Evolutionary conservation across 2,888 invertebrate genomes (phyloP), one percentile per base, ranked within the genome.

Genomic region (Oscheius sp.): DNA sequence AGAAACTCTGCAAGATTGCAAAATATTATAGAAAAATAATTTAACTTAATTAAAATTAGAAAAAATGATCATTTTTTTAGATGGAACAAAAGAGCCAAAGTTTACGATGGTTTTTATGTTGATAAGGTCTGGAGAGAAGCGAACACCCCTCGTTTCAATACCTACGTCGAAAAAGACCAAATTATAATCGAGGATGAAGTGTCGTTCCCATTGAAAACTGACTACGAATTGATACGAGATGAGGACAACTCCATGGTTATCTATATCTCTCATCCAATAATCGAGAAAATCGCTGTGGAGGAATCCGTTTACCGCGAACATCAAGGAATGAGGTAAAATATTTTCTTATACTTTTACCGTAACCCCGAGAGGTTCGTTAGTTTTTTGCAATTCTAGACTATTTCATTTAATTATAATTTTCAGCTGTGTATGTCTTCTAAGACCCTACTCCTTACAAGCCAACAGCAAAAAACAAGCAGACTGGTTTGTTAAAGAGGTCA

Each of bases 101-200:
- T 6, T 15, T 39, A 58, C 58, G 27, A 15, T 25, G 61, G 61
- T 1, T 45, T 23, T 29, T 20, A n/a, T 4, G 61, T 45, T 10
- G 61, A 61, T 15, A 61, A 61, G 10, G 45, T 27, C 45, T 61
- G 42, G 29, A n/a, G 31, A 27, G 34, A 33, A 20, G 12, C 34
- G 1, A 6, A 33, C 33, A 12, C 12, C 17, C 34, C 33, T 5
- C 55, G 34, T 2, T 17, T 55, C 20, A 5, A 2, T n/a, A 55
- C 55, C 2, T n/a, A n/a, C n/a, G n/a, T n/a, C n/a, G n/a, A 37
- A 37, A 48, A 48, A 48, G 20, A 17, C 23, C n/a, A 42, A 42
- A 42, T 15, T 10, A 15, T 8, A 20, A 10, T 42, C 12, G 42
- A 42, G 42, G 42, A 17, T 42, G n/a, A n/a, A n/a, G n/a, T n/a